Percentiles rank a stretch among this genome's conserved stretches.
These are phyloP conservation scores for Diplazon laetatorius DNA, from an alignment of 2,888 invertebrate genomes.

Conservation along the genomic window DNA sequence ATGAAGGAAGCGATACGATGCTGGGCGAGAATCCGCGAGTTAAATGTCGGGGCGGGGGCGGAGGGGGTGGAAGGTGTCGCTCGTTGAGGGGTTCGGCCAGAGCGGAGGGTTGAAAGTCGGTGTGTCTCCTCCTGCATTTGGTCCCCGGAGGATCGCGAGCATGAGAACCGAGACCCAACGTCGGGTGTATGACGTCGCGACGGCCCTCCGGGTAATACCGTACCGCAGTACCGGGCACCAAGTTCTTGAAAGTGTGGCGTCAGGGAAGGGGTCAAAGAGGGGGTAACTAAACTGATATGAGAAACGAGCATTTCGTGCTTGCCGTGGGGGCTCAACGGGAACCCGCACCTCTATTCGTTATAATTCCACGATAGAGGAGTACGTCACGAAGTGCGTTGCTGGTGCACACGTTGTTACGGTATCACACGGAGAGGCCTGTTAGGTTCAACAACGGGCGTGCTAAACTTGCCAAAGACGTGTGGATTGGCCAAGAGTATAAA, in stretches of 20 bases:
- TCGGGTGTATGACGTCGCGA: slow-evolving; percentile 78
- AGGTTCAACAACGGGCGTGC: slow-evolving; percentile 49
- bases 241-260: slow-evolving; percentile 82
- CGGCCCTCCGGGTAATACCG: slow-evolving; percentile 74
- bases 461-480: slow-evolving; percentile 61
- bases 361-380: slow-evolving; percentile 72
- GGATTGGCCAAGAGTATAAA: slow-evolving; percentile 37
- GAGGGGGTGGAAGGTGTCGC: slow-evolving; percentile 63
- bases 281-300: slow-evolving; percentile 81
- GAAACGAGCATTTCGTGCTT: slow-evolving; percentile 81
- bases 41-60: slow-evolving; percentile 31
- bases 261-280: too few relatives aligned
- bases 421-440: slow-evolving; percentile 45
- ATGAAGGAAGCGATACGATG: slow-evolving; percentile 32
- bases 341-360: slow-evolving; percentile 76
- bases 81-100: slow-evolving; percentile 45
- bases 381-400: slow-evolving; percentile 72
- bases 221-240: slow-evolving; percentile 67
- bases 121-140: slow-evolving; percentile 13
- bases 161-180: slow-evolving; percentile 68
- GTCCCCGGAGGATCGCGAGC: slow-evolving; percentile 40
- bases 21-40: slow-evolving; percentile 33
- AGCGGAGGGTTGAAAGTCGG: slow-evolving; percentile 47
- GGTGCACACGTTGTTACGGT: slow-evolving; percentile 50
- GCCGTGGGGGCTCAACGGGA: slow-evolving; percentile 78